Evolutionary conservation across 1,140 invertebrate genomes (phyloP).

Genomic region (Elysia chlorotica): DNA sequence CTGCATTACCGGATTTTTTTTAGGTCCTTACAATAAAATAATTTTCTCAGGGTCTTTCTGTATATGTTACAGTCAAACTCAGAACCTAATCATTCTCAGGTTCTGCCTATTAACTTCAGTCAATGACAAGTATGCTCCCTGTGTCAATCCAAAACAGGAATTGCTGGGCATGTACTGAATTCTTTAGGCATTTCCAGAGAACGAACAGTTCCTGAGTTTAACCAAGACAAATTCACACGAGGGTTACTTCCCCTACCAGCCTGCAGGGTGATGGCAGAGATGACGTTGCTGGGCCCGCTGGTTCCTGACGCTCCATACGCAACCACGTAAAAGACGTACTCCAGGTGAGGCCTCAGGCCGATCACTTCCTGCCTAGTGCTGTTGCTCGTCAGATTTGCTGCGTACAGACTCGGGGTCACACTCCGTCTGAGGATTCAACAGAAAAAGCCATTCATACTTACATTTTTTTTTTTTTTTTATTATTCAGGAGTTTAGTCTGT

Average conservation of each 20-base stretch:
- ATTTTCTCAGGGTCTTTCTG: no score
- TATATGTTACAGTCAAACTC: neutral
- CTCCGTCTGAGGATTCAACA: constrained; percentile 17
- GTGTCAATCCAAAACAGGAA: neutral
- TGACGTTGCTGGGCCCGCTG: constrained; percentile 32
- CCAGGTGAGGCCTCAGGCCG: constrained; percentile 27
- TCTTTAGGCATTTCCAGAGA: no score
- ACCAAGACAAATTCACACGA: neutral
- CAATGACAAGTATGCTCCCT: no score
- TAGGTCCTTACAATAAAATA: no score
- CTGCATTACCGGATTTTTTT: no score
- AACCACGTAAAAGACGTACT: constrained; percentile 39
- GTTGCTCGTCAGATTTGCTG: neutral
- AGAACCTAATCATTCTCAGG: neutral
- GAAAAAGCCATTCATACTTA: no score
- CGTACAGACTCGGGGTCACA: neutral
- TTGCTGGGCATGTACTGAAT: neutral
- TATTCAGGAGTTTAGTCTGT: neutral
- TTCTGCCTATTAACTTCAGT: no score
- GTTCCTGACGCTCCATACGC: constrained; percentile 35
- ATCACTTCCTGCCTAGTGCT: constrained; percentile 18
- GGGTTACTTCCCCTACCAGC: constrained; percentile 30
- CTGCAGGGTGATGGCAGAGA: constrained; percentile 36
- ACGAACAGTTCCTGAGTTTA: neutral
- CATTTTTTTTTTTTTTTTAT: no score